phyloP scores from a whole-genome alignment of 2,113 vertebrate species.

The Bujurquina vittata region DNA sequence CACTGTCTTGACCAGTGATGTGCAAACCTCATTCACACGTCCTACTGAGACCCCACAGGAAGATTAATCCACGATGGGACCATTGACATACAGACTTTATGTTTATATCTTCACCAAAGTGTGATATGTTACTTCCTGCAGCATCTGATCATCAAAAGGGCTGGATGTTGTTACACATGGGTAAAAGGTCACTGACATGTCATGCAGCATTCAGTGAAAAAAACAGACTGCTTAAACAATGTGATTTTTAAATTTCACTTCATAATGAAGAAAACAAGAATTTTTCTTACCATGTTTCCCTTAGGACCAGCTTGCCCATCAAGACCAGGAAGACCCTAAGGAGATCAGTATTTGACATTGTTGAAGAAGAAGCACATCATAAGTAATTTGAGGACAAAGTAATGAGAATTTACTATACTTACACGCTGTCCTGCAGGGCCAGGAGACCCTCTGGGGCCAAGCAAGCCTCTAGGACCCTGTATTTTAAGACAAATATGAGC shows the following conservation, averaged over 20 bases:
- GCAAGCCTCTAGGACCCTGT: slow-evolving; percentile 92
- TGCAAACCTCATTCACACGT: slow-evolving; percentile 17
- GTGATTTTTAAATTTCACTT: neutral
- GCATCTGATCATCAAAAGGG: slow-evolving; percentile 1
- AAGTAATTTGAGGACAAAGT: neutral
- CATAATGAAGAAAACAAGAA: slow-evolving; percentile 6
- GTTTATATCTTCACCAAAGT: neutral
- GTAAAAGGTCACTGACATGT: slow-evolving; percentile 27
- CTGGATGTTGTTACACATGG: neutral
- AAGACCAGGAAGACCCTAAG: slow-evolving; percentile 90
- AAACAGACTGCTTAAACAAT: neutral
- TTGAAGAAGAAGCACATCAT: neutral
- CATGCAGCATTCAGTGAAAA: neutral
- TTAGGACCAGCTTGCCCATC: slow-evolving; percentile 94
- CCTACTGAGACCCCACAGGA: slow-evolving; percentile 32
- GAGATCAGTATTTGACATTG: slow-evolving; percentile 9
- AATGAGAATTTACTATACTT: slow-evolving; percentile 68
- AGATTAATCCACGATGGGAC: slow-evolving; percentile 14
- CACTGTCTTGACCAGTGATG: slow-evolving; percentile 38
- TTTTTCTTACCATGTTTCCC: slow-evolving; percentile 93
- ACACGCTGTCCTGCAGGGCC: slow-evolving; percentile 92
- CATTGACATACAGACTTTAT: neutral
- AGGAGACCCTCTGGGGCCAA: slow-evolving; percentile 91
- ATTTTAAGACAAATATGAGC: slow-evolving; percentile 10
- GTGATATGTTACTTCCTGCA: neutral